Evolutionary conservation across 2,113 vertebrate species (phyloP).

Genomic region (Rhineura floridana): DNA sequence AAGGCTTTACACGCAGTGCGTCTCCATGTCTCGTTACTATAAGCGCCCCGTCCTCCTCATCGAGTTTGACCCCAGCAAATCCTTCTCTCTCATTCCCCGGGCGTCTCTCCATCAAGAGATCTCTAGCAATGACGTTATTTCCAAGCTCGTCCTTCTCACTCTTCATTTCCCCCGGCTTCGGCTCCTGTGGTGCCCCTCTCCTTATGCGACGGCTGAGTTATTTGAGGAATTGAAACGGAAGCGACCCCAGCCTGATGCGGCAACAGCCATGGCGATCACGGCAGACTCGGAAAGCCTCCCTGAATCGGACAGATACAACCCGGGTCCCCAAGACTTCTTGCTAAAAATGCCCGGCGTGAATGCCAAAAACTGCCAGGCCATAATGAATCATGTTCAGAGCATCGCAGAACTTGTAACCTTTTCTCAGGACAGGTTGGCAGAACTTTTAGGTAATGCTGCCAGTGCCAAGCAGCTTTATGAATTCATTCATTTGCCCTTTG

Average conservation of each 20-base stretch:
- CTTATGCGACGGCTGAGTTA: constrained; percentile 88
- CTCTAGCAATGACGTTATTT: constrained; percentile 87
- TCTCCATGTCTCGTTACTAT: constrained; percentile 94
- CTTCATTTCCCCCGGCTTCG: constrained; percentile 94
- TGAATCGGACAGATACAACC: constrained; percentile 88
- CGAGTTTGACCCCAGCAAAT: constrained; percentile 90
- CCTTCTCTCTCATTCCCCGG: constrained; percentile 87
- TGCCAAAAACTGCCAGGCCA: constrained; percentile 84
- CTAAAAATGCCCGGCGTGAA: constrained; percentile 93
- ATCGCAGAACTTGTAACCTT: constrained; percentile 85
- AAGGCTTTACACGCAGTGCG: constrained; percentile 89
- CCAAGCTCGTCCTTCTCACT: constrained; percentile 91
- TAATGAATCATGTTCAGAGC: constrained; percentile 83
- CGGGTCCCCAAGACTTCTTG: constrained; percentile 93
- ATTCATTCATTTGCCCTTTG: constrained; percentile 85
- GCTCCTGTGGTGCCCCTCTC: constrained; percentile 95
- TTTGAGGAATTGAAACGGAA: constrained; percentile 91
- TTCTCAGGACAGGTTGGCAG: constrained; percentile 80
- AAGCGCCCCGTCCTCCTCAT: constrained; percentile 90
- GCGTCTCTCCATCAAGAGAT: constrained; percentile 88
- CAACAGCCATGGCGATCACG: constrained; percentile 83
- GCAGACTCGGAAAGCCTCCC: constrained; percentile 86
- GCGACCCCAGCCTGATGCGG: constrained; percentile 80
- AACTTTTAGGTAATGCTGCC: constrained; percentile 80
- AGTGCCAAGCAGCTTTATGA: constrained; percentile 86